These are phyloP conservation scores for Vombatus ursinus DNA, from an alignment of 2,113 vertebrate genomes.

Conservation along the genomic window DNA sequence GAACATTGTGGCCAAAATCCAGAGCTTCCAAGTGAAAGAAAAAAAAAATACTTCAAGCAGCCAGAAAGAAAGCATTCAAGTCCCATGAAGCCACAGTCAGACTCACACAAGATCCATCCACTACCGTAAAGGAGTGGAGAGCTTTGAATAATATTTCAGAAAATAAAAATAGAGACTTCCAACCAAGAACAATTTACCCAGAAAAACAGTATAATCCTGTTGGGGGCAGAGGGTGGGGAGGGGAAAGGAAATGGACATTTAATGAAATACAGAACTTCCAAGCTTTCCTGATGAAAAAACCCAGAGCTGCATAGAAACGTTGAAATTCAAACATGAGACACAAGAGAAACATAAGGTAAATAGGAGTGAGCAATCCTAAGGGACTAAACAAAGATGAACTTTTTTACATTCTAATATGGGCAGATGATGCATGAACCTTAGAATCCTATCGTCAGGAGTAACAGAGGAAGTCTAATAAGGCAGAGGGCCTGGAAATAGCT, in stretches of 20 bases:
- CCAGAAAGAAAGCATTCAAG: background rate
- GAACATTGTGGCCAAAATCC: background rate
- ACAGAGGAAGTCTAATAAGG: background rate
- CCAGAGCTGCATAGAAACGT: background rate
- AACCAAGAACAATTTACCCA: background rate
- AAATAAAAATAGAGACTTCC: background rate
- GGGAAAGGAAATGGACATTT: background rate
- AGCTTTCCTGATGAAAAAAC: background rate
- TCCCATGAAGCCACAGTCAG: background rate
- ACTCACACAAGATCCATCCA: background rate
- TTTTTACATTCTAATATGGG: background rate
- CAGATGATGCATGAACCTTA: background rate
- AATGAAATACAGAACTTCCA: background rate
- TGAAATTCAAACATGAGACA: background rate
- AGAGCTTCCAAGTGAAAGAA: background rate
- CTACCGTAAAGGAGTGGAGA: background rate
- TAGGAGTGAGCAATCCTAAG: background rate
- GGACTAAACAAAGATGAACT: background rate
- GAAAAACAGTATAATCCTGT: background rate
- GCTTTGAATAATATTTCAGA: background rate
- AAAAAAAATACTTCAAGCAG: background rate
- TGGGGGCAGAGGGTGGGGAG: background rate
- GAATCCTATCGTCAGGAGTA: background rate
- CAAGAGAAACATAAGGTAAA: background rate
- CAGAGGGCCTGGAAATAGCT: background rate